These are phyloP conservation scores for Pogonophryne albipinna DNA, from an alignment of 2,797 vertebrate genomes.

Conservation along the genomic window DNA sequence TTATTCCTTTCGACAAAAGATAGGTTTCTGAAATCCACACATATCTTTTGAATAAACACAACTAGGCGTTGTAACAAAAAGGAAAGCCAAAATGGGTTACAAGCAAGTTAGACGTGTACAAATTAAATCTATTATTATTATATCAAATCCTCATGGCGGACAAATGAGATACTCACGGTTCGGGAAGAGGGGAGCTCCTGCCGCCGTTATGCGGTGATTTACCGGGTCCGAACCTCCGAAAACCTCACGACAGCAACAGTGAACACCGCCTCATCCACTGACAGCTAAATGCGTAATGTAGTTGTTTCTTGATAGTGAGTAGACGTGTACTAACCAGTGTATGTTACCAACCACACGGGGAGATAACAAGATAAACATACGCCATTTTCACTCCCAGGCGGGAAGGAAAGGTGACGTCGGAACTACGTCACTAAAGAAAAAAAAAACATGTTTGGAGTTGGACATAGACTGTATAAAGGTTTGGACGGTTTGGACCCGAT, in stretches of 20 bases:
- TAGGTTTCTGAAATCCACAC: too few relatives aligned
- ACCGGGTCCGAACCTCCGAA: background rate
- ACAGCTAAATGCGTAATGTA: background rate
- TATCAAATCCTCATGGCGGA: background rate
- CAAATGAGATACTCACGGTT: conserved; percentile 3
- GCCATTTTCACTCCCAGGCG: conserved; percentile 27
- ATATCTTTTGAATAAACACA: background rate
- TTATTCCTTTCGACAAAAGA: background rate
- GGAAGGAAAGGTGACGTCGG: background rate
- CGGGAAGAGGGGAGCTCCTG: too few relatives aligned
- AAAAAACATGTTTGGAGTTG: too few relatives aligned
- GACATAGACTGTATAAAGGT: too few relatives aligned
- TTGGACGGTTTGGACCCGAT: too few relatives aligned
- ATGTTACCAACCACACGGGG: too few relatives aligned
- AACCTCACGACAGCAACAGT: background rate
- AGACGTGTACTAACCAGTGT: too few relatives aligned
- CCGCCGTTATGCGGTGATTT: background rate
- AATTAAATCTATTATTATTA: too few relatives aligned
- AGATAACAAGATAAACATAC: fast-evolving
- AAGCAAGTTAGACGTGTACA: background rate
- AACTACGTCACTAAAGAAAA: background rate
- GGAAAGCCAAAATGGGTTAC: background rate
- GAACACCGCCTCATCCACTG: too few relatives aligned
- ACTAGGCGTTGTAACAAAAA: background rate
- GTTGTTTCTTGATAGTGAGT: background rate